These are phyloP conservation scores for Gorilla gorilla DNA, from an alignment of 2,113 vertebrate species.

Conservation along the genomic window DNA sequence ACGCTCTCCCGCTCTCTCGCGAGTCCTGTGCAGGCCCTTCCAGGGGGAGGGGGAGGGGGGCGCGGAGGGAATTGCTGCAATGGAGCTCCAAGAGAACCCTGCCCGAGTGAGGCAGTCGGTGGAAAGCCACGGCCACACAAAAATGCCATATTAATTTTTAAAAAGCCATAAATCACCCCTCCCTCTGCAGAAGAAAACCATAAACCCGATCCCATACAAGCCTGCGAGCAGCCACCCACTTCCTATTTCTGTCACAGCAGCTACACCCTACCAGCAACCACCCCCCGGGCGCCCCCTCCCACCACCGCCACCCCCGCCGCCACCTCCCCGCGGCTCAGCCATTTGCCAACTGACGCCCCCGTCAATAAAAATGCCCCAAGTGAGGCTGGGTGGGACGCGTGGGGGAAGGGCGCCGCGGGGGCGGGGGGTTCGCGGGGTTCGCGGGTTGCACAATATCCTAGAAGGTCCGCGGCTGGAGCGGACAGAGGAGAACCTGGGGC, in stretches of 20 bases:
- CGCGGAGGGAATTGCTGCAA: slow-evolving; percentile 68
- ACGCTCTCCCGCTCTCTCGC: slow-evolving; percentile 72
- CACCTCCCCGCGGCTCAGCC: slow-evolving; percentile 55
- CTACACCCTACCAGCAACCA: slow-evolving; percentile 74
- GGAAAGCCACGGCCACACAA: slow-evolving; percentile 65
- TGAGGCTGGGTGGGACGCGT: background rate
- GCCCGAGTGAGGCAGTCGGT: slow-evolving; percentile 43
- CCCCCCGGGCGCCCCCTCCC: slow-evolving; percentile 65
- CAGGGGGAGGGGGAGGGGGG: slow-evolving; percentile 42
- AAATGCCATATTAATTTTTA: slow-evolving; percentile 69
- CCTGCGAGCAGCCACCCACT: slow-evolving; percentile 76
- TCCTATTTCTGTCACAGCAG: slow-evolving; percentile 80
- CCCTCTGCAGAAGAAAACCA: slow-evolving; percentile 68
- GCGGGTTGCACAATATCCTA: slow-evolving; percentile 69
- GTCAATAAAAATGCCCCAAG: slow-evolving; percentile 42
- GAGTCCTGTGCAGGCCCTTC: slow-evolving; percentile 73
- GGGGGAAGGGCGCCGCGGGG: background rate
- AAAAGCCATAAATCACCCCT: slow-evolving; percentile 70
- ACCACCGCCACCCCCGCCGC: slow-evolving; percentile 46
- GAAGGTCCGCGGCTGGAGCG: slow-evolving; percentile 61
- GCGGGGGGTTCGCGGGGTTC: background rate
- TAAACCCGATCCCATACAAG: slow-evolving; percentile 72
- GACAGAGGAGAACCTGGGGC: background rate
- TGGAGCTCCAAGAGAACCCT: slow-evolving; percentile 27
- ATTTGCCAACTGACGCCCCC: slow-evolving; percentile 64